Percentiles rank a stretch among this genome's conserved stretches.
These are phyloP conservation scores for Pseudomugil gertrudae DNA, from an alignment of 2,797 vertebrate genomes.

Conservation along the genomic window DNA sequence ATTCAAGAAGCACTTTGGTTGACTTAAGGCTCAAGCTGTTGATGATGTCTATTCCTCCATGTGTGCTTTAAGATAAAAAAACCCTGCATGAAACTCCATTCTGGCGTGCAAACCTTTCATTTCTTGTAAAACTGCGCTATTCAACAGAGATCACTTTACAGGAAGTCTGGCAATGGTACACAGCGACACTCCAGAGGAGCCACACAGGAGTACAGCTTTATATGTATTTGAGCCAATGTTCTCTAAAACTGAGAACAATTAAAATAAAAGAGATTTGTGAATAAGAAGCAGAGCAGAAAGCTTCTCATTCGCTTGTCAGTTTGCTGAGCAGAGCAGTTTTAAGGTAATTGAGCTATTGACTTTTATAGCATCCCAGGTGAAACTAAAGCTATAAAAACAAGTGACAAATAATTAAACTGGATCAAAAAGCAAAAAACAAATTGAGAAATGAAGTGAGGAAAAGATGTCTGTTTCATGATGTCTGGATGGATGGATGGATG, in stretches of 20 bases:
- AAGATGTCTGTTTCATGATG: no score
- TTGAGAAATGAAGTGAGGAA: no score
- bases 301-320: constrained; percentile 20
- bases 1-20: constrained; percentile 28
- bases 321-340: constrained; percentile 23
- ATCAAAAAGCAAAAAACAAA: no score
- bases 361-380: not conserved
- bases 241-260: not conserved
- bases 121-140: constrained; percentile 46
- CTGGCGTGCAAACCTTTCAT: constrained; percentile 36
- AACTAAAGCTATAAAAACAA: no score
- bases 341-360: constrained; percentile 11
- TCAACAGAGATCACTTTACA: constrained; percentile 59
- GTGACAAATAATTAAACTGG: no score
- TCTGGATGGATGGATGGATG: no score
- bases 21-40: constrained; percentile 20
- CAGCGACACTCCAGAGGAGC: constrained; percentile 33
- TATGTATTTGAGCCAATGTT: constrained; percentile 1
- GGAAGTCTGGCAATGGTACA: constrained; percentile 61
- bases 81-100: constrained; percentile 27
- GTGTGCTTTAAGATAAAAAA: constrained; percentile 57
- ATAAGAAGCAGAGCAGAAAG: constrained; percentile 1
- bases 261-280: not conserved
- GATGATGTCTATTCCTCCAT: constrained; percentile 26
- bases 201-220: constrained; percentile 12